Conservation (phyloP, 2,113 vertebrate genomes). For the Chionodraco myersi region DNA sequence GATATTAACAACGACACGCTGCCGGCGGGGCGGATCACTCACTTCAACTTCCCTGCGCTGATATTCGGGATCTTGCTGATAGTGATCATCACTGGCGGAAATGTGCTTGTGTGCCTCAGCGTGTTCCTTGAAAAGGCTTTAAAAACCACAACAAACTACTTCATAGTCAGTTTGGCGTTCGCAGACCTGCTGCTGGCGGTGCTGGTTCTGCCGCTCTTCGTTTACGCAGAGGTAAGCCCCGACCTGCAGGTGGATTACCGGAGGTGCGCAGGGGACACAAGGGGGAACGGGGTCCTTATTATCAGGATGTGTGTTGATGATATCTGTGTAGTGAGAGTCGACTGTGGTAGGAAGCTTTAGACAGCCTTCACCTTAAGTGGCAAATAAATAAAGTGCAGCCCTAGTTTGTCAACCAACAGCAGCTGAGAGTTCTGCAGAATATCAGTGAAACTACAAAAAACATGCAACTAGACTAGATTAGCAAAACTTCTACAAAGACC, state of each 20-base stretch:
- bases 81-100: conserved; percentile 86
- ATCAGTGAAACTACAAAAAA: not conserved
- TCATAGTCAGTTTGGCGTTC: conserved; percentile 93
- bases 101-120: conserved; percentile 92
- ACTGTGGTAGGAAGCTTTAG: not conserved
- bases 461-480: not conserved
- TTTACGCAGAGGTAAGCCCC: conserved; percentile 83
- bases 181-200: conserved; percentile 91
- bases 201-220: conserved; percentile 93
- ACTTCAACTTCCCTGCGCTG: conserved; percentile 83
- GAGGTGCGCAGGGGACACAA: not conserved
- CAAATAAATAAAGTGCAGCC: not conserved
- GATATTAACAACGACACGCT: conserved; percentile 59
- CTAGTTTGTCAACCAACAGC: not conserved
- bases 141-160: conserved; percentile 96
- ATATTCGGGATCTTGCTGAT: conserved; percentile 89
- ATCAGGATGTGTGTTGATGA: too few relatives aligned
- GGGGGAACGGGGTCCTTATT: not conserved
- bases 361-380: not conserved
- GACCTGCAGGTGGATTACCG: not conserved
- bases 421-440: not conserved
- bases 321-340: not conserved
- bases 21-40: conserved; percentile 9
- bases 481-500: not conserved
- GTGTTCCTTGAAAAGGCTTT: conserved; percentile 91